Base-by-base conservation (phyloP, 1,140 invertebrate species). In the Neoseiulus cucumeris region DNA sequence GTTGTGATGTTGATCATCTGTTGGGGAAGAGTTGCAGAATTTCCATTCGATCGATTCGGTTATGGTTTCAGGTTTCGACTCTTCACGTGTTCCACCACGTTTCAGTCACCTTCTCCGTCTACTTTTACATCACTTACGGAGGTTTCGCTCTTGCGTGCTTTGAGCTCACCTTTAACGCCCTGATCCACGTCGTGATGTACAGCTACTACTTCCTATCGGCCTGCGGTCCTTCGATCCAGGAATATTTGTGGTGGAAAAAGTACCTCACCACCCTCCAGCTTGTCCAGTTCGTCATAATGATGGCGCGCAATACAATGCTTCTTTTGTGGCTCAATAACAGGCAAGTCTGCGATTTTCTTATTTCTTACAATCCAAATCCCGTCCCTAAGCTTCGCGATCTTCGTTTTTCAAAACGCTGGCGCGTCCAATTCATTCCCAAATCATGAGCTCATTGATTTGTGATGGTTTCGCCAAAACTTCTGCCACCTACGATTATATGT, bases 181-280 rank as follows among this genome's bases (percentile, higher is more conserved):
- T 83, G 64, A 87, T 94, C 42, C 90, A 93, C 74, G 85, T 93
- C 0, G 75, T 94, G 18, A 93, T 94, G 89, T 94, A 95, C 73
- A 81, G 83, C 2, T 95, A 95, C 75, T 95, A 94, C 74, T 85
- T 85, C 0, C 75, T 93, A 12, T 82, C 88, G 1, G 85, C 88
- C 0, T 79, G 91, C 67, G 89, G 89, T n/a, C 87, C 88, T 0
- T 72, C 78, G 0, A 79, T 91, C 29, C 79, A 82, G 72, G 84
- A 84, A 72, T 91, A 86, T 73, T 76, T 93, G 0, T 91, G 89
- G 88, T 95, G 89, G 89, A 94, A 94, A 75, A 89, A 87, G 72
- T 91, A 93, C 73, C 80, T 94, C 64, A 95, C 91, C 0, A 84
- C 85, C 55, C 76, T 91, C 29, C 89, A 91, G 70, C 72, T 84